Evolutionary conservation across 2,797 vertebrate genomes (phyloP).

Genomic region (Lepilemur ruficaudatus): DNA sequence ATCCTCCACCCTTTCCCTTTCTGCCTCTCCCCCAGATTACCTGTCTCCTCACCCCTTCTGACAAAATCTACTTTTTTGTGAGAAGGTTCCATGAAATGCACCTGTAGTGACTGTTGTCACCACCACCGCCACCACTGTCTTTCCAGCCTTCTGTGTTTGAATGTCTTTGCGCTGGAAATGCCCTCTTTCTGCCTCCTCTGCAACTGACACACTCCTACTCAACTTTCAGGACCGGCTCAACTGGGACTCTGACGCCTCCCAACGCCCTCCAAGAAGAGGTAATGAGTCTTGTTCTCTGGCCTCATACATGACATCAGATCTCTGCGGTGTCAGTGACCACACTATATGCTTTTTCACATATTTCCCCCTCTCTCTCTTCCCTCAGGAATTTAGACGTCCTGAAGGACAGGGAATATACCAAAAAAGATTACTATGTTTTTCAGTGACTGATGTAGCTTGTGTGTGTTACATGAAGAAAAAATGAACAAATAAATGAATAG

Average conservation of each 20-base stretch:
- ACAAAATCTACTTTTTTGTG: neutral
- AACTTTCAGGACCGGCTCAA: neutral
- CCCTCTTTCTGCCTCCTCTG: neutral
- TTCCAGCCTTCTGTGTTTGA: neutral
- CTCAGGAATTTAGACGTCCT: neutral
- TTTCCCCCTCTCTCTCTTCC: neutral
- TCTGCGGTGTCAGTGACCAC: neutral
- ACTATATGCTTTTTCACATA: rapidly evolving
- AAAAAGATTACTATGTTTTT: neutral
- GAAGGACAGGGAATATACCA: neutral
- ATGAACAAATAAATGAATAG: neutral
- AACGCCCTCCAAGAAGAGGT: neutral
- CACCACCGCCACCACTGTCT: neutral
- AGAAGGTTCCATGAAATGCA: neutral
- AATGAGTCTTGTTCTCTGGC: neutral
- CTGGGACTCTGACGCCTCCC: neutral
- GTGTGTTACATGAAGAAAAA: neutral
- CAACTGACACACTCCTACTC: neutral
- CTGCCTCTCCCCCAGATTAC: neutral
- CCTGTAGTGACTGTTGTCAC: neutral
- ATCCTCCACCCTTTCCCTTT: neutral
- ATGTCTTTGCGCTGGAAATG: neutral
- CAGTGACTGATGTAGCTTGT: neutral
- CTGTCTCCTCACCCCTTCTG: neutral
- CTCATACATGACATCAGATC: neutral